phyloP scores from a whole-genome alignment of 30 jellyfish, hydroid and myxozoan species.

The Hydractinia symbiolongicarpus region DNA sequence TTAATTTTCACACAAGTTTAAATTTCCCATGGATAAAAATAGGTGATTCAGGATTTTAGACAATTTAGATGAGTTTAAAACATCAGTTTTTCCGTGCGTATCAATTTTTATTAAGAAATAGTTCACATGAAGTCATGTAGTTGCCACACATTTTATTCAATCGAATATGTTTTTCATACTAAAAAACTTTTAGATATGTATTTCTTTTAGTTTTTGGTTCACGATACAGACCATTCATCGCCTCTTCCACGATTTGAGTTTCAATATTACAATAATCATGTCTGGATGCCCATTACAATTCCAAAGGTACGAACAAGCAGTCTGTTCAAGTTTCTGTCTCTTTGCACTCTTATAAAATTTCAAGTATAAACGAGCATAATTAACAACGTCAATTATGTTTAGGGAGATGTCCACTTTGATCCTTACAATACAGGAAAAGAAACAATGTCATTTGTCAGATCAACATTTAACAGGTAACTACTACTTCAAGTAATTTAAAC shows the following conservation, averaged over 20 bases:
- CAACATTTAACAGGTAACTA: conserved; percentile 71
- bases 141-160: too few species aligned
- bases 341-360: neutral
- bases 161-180: too few species aligned
- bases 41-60: too few species aligned
- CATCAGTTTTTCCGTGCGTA: neutral
- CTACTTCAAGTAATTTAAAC: too few species aligned
- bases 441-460: conserved; percentile 68
- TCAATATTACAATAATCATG: conserved; percentile 72
- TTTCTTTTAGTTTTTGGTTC: conserved; percentile 60
- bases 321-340: neutral
- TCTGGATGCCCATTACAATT: conserved; percentile 91
- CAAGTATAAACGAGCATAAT: neutral
- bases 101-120: neutral
- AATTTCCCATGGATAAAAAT: too few species aligned
- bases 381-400: neutral
- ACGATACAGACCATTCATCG: conserved; percentile 82
- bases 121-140: too few species aligned
- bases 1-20: too few species aligned
- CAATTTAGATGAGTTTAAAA: neutral
- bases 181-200: too few species aligned
- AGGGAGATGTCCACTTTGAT: conserved; percentile 96
- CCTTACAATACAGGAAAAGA: conserved; percentile 79
- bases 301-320: conserved; percentile 67
- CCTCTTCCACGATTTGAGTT: conserved; percentile 84